Conservation (phyloP, 2,888 invertebrate genomes). For the Meteorus colon region DNA sequence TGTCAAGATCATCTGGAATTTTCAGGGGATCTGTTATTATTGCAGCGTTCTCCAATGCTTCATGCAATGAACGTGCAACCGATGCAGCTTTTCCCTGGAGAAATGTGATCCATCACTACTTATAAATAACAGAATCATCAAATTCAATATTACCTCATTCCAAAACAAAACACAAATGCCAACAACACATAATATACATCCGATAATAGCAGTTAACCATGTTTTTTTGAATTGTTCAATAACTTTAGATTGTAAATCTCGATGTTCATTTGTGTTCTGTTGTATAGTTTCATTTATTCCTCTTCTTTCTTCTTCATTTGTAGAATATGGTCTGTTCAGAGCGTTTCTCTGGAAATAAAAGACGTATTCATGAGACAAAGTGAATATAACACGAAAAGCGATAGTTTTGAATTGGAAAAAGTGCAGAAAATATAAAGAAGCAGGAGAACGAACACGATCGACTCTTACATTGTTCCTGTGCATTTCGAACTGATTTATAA, state of each 20-base stretch:
- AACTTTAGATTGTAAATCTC: conserved; percentile 58
- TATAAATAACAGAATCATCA: background rate
- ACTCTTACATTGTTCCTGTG: conserved; percentile 1
- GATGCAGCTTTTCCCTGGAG: conserved; percentile 85
- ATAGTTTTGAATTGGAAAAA: too few species aligned
- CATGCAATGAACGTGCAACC: conserved; percentile 85
- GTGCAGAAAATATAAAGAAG: background rate
- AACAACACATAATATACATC: conserved; percentile 78
- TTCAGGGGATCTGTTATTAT: conserved; percentile 74
- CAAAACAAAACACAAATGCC: conserved; percentile 85
- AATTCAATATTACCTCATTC: conserved; percentile 82
- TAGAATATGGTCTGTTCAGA: background rate
- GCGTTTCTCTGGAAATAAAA: conserved; percentile 3
- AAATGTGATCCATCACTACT: conserved; percentile 5
- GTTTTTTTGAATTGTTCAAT: conserved; percentile 79
- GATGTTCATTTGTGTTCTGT: conserved; percentile 38
- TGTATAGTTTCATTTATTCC: conserved; percentile 36
- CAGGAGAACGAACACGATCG: background rate
- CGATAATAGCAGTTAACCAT: conserved; percentile 84
- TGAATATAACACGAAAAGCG: background rate
- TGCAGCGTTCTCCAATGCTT: conserved; percentile 80
- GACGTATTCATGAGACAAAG: background rate
- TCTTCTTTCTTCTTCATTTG: conserved; percentile 55
- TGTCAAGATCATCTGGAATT: conserved; percentile 79
- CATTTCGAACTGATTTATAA: background rate